phyloP scores from a whole-genome alignment of 2,888 invertebrate genomes.

The Hedychridium roseum region DNA sequence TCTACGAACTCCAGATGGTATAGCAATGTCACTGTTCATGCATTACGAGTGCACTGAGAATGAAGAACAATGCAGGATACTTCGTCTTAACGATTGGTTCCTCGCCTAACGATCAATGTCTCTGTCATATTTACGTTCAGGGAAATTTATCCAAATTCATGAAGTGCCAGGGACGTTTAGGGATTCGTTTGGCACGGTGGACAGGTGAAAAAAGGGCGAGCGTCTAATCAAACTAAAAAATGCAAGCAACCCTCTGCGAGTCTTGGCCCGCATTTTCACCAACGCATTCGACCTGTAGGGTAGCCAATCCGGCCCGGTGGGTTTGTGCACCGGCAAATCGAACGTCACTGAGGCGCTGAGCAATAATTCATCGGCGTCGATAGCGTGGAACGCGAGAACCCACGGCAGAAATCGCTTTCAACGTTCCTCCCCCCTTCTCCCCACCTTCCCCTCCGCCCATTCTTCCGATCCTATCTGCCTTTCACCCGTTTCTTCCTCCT shows the following conservation, averaged over 20 bases:
- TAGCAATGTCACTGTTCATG: too few species aligned
- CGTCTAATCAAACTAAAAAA: constrained; percentile 38
- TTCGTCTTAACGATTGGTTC: too few species aligned
- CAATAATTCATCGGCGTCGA: constrained; percentile 19
- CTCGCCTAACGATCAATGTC: too few species aligned
- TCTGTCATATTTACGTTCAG: too few species aligned
- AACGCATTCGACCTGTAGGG: too few species aligned
- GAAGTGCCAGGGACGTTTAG: background rate
- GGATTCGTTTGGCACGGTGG: constrained; percentile 6
- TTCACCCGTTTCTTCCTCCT: background rate
- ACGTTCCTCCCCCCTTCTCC: constrained; percentile 1
- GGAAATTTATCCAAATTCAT: too few species aligned
- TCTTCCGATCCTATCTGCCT: background rate
- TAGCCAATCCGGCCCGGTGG: too few species aligned
- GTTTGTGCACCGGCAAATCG: constrained; percentile 17
- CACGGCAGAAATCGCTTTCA: constrained; percentile 12
- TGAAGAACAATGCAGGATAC: too few species aligned
- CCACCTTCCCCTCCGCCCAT: too few species aligned
- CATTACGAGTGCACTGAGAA: too few species aligned
- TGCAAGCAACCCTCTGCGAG: constrained; percentile 19
- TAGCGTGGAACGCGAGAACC: constrained; percentile 5
- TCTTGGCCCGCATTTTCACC: too few species aligned
- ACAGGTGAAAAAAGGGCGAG: constrained; percentile 17
- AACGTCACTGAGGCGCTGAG: constrained; percentile 13
- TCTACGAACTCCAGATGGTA: too few species aligned